Percentiles rank a stretch among this genome's conserved stretches.
phyloP scores from a whole-genome alignment of 2,113 vertebrate genomes.

The Aldabrachelys gigantea region DNA sequence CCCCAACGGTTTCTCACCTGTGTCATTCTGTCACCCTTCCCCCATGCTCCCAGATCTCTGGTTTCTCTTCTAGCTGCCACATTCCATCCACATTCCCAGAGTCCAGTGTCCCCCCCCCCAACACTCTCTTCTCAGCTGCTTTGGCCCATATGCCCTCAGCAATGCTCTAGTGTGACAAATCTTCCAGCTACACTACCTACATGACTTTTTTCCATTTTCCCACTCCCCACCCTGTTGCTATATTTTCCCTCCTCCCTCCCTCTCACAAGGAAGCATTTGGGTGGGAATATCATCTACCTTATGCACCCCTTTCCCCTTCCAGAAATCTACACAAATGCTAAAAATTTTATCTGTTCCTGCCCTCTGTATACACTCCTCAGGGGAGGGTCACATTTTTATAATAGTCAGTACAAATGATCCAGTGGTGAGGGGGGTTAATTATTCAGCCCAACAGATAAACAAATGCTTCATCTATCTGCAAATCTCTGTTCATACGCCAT shows the following conservation, averaged over 20 bases:
- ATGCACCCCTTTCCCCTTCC: not conserved
- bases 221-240: not conserved
- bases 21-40: not conserved
- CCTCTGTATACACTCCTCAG: not conserved
- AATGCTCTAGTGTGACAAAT: not conserved
- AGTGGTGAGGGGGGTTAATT: not conserved
- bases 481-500: not conserved
- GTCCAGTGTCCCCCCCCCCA: not conserved
- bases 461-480: not conserved
- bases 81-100: rapidly evolving
- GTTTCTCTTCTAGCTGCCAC: not conserved
- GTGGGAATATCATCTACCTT: too few species aligned
- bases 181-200: not conserved
- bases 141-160: rapidly evolving
- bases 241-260: not conserved
- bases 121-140: not conserved
- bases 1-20: not conserved
- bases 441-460: not conserved
- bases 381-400: not conserved
- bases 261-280: too few species aligned
- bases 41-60: rapidly evolving
- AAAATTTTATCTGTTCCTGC: not conserved
- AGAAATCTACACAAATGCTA: not conserved
- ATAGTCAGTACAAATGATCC: not conserved
- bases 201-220: not conserved